These are phyloP conservation scores for Drosophila phalerata DNA, from an alignment of 2,888 invertebrate species.

Conservation along the genomic window DNA sequence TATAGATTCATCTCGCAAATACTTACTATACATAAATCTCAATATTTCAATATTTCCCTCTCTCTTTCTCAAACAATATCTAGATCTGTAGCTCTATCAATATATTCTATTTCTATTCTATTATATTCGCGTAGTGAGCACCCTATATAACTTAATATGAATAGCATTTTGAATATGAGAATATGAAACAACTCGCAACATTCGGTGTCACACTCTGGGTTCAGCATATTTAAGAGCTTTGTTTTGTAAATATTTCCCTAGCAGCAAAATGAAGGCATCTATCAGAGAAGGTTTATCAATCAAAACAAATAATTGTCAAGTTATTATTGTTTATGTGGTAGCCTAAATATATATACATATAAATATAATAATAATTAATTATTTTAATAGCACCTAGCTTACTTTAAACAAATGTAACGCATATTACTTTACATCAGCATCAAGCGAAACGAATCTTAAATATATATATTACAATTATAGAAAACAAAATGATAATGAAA, in stretches of 20 bases:
- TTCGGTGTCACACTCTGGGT: slow-evolving; percentile 51
- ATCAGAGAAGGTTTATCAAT: slow-evolving; percentile 28
- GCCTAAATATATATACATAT: slow-evolving; percentile 63
- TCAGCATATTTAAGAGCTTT: slow-evolving; percentile 52
- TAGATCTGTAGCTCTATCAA: neutral
- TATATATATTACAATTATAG: slow-evolving; percentile 34
- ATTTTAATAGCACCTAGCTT: slow-evolving; percentile 71
- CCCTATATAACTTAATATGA: slow-evolving; percentile 27
- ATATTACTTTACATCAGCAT: slow-evolving; percentile 71
- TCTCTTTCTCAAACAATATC: slow-evolving; percentile 20
- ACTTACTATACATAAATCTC: slow-evolving; percentile 18
- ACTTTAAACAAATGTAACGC: slow-evolving; percentile 72
- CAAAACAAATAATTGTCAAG: slow-evolving; percentile 43
- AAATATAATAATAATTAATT: slow-evolving; percentile 40
- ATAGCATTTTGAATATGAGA: slow-evolving; percentile 26
- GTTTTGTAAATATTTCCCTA: slow-evolving; percentile 72
- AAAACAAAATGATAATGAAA: slow-evolving; percentile 15
- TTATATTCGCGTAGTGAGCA: slow-evolving; percentile 20
- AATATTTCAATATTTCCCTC: slow-evolving; percentile 10
- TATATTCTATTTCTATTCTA: slow-evolving; percentile 1
- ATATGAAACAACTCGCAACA: slow-evolving; percentile 43
- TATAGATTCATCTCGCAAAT: slow-evolving; percentile 11
- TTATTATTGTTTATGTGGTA: slow-evolving; percentile 65
- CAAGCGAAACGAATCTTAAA: slow-evolving; percentile 67
- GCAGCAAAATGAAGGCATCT: slow-evolving; percentile 65